A percentile compares a stretch with the other conserved stretches of the same genome.
Evolutionary conservation across 2,797 vertebrate species (phyloP).

Genomic region (Mionectes olivaceus): DNA sequence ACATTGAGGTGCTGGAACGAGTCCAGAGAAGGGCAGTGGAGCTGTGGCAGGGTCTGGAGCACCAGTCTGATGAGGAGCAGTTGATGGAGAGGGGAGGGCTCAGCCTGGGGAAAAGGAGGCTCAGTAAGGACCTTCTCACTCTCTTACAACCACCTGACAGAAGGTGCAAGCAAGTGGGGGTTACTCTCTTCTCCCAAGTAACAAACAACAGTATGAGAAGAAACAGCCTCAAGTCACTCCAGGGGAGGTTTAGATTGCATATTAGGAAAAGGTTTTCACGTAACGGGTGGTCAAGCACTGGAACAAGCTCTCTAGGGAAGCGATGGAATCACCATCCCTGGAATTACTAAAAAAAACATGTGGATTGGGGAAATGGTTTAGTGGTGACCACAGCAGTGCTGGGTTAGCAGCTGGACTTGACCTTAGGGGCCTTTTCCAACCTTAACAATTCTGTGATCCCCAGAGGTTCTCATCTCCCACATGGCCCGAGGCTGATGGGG

Average conservation of each 20-base stretch:
- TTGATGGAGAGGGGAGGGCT: neutral
- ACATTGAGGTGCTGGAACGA: neutral
- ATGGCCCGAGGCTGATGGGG: neutral
- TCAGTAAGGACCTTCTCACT: neutral
- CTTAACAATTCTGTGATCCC: neutral
- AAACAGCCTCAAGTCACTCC: neutral
- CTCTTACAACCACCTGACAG: neutral
- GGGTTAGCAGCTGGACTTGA: neutral
- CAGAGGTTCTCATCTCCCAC: neutral
- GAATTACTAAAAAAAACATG: neutral
- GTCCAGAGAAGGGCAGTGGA: neutral
- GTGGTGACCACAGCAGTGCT: neutral
- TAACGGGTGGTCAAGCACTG: no score
- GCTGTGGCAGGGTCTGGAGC: neutral
- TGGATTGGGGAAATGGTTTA: neutral
- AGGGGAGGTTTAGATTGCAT: neutral
- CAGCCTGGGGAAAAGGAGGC: neutral
- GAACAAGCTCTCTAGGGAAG: neutral
- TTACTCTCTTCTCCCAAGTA: neutral
- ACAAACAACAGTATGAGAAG: neutral
- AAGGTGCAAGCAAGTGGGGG: no score
- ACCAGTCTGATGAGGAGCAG: neutral
- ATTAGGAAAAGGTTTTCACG: neutral
- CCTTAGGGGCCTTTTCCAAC: neutral
- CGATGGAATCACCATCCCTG: neutral